Evolutionary conservation across 2,113 vertebrate genomes (phyloP).

Genomic region (Clarias macrocephalus): DNA sequence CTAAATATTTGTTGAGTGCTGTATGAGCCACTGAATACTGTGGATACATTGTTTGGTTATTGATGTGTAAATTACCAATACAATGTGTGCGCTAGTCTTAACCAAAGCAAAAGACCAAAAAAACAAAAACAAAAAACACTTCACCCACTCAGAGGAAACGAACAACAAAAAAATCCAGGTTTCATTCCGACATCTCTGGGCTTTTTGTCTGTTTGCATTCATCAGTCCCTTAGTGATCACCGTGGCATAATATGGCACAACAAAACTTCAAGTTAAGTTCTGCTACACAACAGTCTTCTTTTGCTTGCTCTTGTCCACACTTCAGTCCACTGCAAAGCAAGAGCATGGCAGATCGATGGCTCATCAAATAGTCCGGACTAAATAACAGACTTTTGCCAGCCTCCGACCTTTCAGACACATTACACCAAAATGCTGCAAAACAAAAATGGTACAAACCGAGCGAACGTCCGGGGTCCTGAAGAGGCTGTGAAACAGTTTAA

Average conservation of each 20-base stretch:
- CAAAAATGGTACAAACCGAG: conserved; percentile 10
- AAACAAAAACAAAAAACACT: too few relatives aligned
- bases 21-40: too few relatives aligned
- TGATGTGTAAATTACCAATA: conserved; percentile 51
- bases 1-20: too few relatives aligned
- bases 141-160: conserved; percentile 51
- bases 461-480: conserved; percentile 18
- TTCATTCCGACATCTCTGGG: conserved; percentile 37
- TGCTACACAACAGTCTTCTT: conserved; percentile 21
- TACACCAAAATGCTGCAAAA: background rate
- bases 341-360: conserved; percentile 31
- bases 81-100: conserved; percentile 51
- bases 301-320: conserved; percentile 38
- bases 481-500: conserved; percentile 41
- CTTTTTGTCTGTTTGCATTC: conserved; percentile 21
- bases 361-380: conserved; percentile 18
- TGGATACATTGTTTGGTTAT: too few relatives aligned
- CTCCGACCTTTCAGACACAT: background rate
- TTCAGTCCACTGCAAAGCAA: conserved; percentile 54
- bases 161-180: conserved; percentile 42
- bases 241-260: conserved; percentile 43
- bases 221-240: conserved; percentile 45
- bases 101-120: conserved; percentile 57
- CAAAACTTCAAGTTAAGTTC: conserved; percentile 47
- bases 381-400: conserved; percentile 17